A percentile compares a stretch with the other conserved stretches of the same genome.
Evolutionary conservation across 2,888 invertebrate genomes (phyloP).

Genomic region (Thymelicus sylvestris): DNA sequence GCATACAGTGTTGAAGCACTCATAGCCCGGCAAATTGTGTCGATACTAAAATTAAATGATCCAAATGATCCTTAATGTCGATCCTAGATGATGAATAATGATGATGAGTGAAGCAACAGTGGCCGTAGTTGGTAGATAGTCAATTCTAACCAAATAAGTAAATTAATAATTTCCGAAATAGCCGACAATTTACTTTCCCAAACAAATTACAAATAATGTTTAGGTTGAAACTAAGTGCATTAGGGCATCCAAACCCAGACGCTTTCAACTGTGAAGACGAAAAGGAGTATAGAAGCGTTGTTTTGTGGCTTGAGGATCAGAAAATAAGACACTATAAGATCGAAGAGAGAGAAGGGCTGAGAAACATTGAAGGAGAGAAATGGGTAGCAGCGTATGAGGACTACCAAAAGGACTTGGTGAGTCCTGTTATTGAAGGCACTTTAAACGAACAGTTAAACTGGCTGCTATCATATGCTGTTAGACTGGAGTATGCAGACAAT

Average conservation of each 20-base stretch:
- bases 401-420: conserved; percentile 91
- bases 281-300: conserved; percentile 90
- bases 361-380: conserved; percentile 86
- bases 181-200: conserved; percentile 4
- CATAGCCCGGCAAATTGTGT: too few relatives aligned
- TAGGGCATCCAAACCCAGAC: conserved; percentile 91
- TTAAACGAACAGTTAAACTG: conserved; percentile 91
- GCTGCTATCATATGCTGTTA: conserved; percentile 93
- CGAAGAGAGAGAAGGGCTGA: conserved; percentile 90
- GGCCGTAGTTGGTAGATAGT: too few relatives aligned
- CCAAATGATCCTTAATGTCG: too few relatives aligned
- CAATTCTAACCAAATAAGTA: too few relatives aligned
- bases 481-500: conserved; percentile 93
- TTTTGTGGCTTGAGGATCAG: conserved; percentile 97
- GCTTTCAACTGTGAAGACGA: conserved; percentile 90
- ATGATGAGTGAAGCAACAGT: too few relatives aligned
- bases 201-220: conserved; percentile 84
- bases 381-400: conserved; percentile 90
- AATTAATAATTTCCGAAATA: not conserved
- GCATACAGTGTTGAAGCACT: too few relatives aligned
- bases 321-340: conserved; percentile 95
- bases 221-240: conserved; percentile 89
- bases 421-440: conserved; percentile 86
- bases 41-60: too few relatives aligned
- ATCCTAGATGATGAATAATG: too few relatives aligned